Base-by-base conservation (phyloP, 2,797 vertebrate species). In the Pseudopleuronectes americanus region DNA sequence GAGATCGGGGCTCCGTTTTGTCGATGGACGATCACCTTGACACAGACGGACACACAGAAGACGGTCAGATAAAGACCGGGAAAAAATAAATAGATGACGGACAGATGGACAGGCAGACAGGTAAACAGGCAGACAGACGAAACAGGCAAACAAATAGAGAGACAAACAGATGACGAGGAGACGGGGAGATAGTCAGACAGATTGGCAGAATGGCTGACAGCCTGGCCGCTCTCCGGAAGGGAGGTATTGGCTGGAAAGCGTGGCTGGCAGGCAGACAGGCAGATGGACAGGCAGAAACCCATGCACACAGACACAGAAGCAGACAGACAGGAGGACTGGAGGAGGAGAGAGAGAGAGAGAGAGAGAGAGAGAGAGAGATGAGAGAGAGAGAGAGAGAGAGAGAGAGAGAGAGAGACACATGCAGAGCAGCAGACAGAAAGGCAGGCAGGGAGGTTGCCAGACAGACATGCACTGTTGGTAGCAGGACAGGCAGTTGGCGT, bases 401-500 rank as follows among this genome's bases (percentile, higher is more conserved):
- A 76, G 33, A 55, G 81, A 85, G 56, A 63, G 72, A 12, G 77
- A 80, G 59, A 79, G 77, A 81, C 77, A 77, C 76, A 71, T 41
- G 64, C 58, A 73, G 75, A 80, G 49, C 58, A 28, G 57, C 68
- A 80, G 64, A 64, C 48, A 77, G 75, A 57, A 9, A 60, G 52
- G 55, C 63, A 71, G 64, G 58, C 69, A 58, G 73, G 74, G 77
- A 81, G 75, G 73, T 66, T 83, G 88, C 86, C 88, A 90, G 90
- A 89, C 81, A 91, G 91, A 88, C 84, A 87, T 87, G 91, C 91
- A 85, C 88, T 41, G 62, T 88, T 84, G 88, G 89, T 89, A 88
- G 84, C 86, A 79, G 83, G 87, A 88, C 88, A 85, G 87, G 82
- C 88, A 82, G 87, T 89, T 92, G 90, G 90, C 85, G 63, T 78